phyloP scores from a whole-genome alignment of 53 echinoderm and acorn worm species.

The Antedon mediterranea region DNA sequence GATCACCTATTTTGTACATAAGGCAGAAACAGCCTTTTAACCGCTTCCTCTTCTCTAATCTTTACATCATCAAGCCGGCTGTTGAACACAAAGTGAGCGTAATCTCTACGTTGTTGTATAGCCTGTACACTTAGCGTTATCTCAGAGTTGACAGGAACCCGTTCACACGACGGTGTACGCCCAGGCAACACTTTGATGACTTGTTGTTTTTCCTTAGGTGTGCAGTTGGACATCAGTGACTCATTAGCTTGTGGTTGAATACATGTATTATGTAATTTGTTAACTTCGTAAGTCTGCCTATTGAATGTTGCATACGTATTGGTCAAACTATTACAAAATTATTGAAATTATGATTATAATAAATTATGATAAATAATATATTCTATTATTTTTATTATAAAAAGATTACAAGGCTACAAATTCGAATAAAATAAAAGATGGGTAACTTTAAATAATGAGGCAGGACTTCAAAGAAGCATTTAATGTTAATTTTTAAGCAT shows the following conservation, averaged over 20 bases:
- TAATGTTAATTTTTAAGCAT: neutral
- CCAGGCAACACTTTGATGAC: constrained; percentile 80
- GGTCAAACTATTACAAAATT: constrained; percentile 32
- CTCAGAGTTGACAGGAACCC: constrained; percentile 53
- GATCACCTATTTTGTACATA: constrained; percentile 44
- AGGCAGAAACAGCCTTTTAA: constrained; percentile 53
- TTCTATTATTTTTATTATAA: too few relatives aligned
- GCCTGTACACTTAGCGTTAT: constrained; percentile 39
- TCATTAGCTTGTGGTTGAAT: constrained; percentile 53
- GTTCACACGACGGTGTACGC: constrained; percentile 35
- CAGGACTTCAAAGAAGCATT: too few relatives aligned
- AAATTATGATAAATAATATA: too few relatives aligned
- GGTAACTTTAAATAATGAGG: too few relatives aligned
- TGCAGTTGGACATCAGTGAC: constrained; percentile 29
- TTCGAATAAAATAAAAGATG: too few relatives aligned
- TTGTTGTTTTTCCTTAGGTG: constrained; percentile 26
- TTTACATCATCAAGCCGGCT: constrained; percentile 41
- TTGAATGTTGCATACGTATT: constrained; percentile 26
- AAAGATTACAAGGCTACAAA: too few relatives aligned
- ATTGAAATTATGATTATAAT: too few relatives aligned
- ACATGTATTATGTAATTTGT: constrained; percentile 44
- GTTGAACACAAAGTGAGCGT: constrained; percentile 54
- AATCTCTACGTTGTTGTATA: constrained; percentile 74
- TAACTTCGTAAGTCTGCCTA: constrained; percentile 26
- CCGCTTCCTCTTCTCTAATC: constrained; percentile 39